Conservation (phyloP, 2,113 vertebrate species). For the Takifugu bimaculatus region DNA sequence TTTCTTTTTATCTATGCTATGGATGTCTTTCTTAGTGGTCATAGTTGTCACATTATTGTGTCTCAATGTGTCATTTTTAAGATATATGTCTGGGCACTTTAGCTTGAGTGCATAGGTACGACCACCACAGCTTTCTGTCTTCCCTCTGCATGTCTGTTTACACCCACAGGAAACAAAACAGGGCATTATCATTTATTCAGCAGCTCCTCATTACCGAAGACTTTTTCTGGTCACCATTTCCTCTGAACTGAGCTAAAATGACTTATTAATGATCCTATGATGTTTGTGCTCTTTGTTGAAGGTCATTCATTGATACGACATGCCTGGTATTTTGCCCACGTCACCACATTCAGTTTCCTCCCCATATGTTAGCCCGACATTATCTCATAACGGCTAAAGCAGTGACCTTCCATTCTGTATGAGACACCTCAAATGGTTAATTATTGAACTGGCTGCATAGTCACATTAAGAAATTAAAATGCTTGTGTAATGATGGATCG, state of each 20-base stretch:
- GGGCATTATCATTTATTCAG: conserved; percentile 33
- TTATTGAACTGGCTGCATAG: conserved; percentile 30
- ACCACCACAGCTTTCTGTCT: conserved; percentile 4
- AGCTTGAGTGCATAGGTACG: neutral
- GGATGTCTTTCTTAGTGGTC: neutral
- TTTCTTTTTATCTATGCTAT: conserved; percentile 16
- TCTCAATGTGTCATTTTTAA: too few relatives aligned
- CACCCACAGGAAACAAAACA: neutral
- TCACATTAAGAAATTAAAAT: conserved; percentile 36
- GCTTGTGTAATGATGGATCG: conserved; percentile 24
- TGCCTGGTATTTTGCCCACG: neutral
- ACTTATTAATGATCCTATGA: conserved; percentile 5
- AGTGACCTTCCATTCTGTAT: conserved; percentile 27
- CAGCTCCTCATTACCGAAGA: conserved; percentile 5
- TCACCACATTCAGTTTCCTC: conserved; percentile 5
- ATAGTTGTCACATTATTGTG: neutral
- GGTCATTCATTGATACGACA: conserved; percentile 5
- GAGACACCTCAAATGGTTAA: conserved; percentile 29
- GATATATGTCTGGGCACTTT: too few relatives aligned
- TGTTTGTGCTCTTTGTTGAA: conserved; percentile 4
- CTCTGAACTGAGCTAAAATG: neutral
- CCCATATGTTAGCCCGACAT: conserved; percentile 12
- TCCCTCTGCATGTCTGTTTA: conserved; percentile 11
- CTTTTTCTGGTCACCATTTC: neutral
- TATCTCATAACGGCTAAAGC: conserved; percentile 20